Conservation (phyloP, 2,797 vertebrate species). For the Myiotriccus ornatus region DNA sequence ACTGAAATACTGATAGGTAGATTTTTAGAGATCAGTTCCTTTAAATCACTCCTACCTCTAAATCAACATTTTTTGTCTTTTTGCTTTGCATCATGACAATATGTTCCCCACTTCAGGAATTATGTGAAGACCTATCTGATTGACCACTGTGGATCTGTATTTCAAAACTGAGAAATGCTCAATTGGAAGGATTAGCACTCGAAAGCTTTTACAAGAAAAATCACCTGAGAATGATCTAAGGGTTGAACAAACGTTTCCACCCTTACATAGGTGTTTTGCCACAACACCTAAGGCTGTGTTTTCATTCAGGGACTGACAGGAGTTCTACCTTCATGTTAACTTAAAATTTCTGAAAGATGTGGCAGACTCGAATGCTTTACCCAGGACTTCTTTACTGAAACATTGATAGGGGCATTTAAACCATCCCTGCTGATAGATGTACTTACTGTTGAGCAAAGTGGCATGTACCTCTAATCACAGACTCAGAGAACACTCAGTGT, state of each 20-base stretch:
- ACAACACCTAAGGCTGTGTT: neutral
- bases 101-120: neutral
- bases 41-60: neutral
- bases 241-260: neutral
- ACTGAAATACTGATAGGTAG: neutral
- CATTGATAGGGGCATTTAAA: neutral
- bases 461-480: neutral
- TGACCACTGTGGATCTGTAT: neutral
- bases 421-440: neutral
- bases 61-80: neutral
- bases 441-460: neutral
- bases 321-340: neutral
- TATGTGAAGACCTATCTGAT: neutral
- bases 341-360: neutral
- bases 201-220: neutral
- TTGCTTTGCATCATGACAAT: neutral
- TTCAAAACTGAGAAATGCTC: neutral
- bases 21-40: neutral
- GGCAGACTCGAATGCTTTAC: neutral
- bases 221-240: neutral
- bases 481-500: neutral
- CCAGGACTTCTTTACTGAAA: neutral
- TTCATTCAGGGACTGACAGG: neutral
- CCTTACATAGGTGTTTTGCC: neutral
- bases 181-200: neutral